Percentiles rank a stretch among this genome's conserved stretches.
Conservation (phyloP, 1,140 invertebrate genomes). For the Triops longicaudatus region DNA sequence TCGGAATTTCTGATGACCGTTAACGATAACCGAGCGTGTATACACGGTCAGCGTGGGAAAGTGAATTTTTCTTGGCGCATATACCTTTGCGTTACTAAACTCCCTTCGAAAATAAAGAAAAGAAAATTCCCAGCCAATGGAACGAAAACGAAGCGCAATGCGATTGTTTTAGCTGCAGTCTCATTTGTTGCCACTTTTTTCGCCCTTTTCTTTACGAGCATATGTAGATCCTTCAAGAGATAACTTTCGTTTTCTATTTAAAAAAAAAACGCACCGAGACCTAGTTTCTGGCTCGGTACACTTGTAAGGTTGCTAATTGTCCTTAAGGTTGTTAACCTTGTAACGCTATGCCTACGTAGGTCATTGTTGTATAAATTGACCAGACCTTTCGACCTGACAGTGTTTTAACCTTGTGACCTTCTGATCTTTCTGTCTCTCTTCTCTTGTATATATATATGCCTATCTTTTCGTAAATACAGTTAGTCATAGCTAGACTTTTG, state of each 20-base stretch:
- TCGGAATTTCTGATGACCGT: neutral
- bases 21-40: neutral
- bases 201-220: neutral
- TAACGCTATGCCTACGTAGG: no score
- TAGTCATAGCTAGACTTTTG: no score
- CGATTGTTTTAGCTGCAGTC: neutral
- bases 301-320: no score
- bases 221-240: neutral
- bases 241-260: slow-evolving; percentile 5
- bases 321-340: no score
- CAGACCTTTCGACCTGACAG: no score
- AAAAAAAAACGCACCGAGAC: neutral
- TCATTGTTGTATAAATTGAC: no score
- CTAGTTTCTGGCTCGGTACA: neutral
- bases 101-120: neutral
- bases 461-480: no score
- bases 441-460: no score
- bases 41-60: neutral
- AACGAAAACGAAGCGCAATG: neutral
- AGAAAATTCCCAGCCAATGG: neutral
- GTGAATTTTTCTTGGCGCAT: neutral
- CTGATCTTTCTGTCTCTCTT: no score
- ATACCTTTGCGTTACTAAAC: no score
- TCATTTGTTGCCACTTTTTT: neutral
- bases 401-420: no score